Evolutionary conservation across 2,888 invertebrate genomes (phyloP).

Genomic region (Schizaphis graminum): DNA sequence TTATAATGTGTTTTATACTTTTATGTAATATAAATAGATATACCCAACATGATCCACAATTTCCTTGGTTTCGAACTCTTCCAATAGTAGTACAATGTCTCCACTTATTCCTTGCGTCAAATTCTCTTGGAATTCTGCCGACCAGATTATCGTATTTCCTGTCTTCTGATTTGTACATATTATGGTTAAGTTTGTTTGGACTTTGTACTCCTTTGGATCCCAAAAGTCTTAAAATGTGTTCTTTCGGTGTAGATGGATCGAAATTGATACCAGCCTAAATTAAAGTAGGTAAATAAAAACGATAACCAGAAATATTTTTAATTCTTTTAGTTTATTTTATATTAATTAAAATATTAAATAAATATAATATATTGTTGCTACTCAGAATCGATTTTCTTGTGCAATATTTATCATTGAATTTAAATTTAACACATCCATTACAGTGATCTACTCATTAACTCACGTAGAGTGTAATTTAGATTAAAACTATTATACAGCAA

Average conservation of each 20-base stretch:
- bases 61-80: slow-evolving; percentile 87
- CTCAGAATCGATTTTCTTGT: too few relatives aligned
- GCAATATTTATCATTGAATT: too few relatives aligned
- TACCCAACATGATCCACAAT: slow-evolving; percentile 90
- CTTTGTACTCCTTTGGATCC: slow-evolving; percentile 75
- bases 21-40: slow-evolving; percentile 20
- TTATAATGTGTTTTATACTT: too few relatives aligned
- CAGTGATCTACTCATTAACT: too few relatives aligned
- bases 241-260: slow-evolving; percentile 74
- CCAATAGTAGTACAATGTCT: slow-evolving; percentile 85
- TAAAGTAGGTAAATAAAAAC: not conserved
- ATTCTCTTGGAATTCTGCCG: slow-evolving; percentile 76
- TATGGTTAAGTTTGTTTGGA: slow-evolving; percentile 69
- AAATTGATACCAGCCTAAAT: slow-evolving; percentile 83
- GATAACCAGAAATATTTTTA: too few relatives aligned
- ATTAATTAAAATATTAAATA: too few relatives aligned
- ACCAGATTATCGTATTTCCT: not conserved
- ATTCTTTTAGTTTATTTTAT: too few relatives aligned
- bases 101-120: slow-evolving; percentile 86
- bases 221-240: slow-evolving; percentile 78
- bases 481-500: too few relatives aligned
- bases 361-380: too few relatives aligned
- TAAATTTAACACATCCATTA: too few relatives aligned
- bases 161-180: not conserved
- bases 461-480: too few relatives aligned